Base-by-base conservation (phyloP, 1,140 invertebrate species). In the Andricus grossulariae region DNA sequence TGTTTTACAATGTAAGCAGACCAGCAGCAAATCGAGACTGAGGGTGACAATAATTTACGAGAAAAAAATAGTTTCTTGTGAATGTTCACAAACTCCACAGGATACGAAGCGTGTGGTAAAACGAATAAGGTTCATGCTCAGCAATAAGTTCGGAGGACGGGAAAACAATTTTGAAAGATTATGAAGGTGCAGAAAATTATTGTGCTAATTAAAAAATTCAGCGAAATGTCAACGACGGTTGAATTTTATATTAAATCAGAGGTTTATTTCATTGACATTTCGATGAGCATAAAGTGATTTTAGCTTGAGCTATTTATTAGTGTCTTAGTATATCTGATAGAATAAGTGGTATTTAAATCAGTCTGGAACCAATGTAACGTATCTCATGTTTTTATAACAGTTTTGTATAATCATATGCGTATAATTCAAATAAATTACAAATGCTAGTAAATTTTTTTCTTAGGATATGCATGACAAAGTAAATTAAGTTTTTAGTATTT, bases 261-360 rank as follows among this genome's bases (percentile, higher is more conserved):
- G 5, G 25, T 66, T 60, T 60, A 66, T 66, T 66, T 66, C 25
- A 60, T 16, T 66, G 16, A 4, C 12, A 15, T 66, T 32, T 66
- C 25, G 57, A 66, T 66, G 39, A 66, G 16, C 39, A 66, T 21
- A 66, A 66, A 66, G 25, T 66, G 25, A 66, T 66, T 66, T 21
- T 32, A 5, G 11, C 55, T 57, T 57, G 19, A 57, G 55, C 21
- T 66, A 13, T 6, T 66, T 66, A 21, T 60, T 60, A 25, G 18
- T 60, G 8, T 60, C 25, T 25, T 60, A 32, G 2, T 32, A 32
- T 21, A n/a, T n/a, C 52, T 13, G 6, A n/a, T 25, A 13, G 19
- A 60, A 60, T 25, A 32, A 66, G 16, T 25, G 13, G 21, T 66
- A 66, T 66, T 66, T 39, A 66, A 66, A 66, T 66, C 57, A 66